A percentile compares a stretch with the other conserved stretches of the same genome.
These are phyloP conservation scores for Meteorus colon DNA, from an alignment of 2,888 invertebrate genomes.

Conservation along the genomic window DNA sequence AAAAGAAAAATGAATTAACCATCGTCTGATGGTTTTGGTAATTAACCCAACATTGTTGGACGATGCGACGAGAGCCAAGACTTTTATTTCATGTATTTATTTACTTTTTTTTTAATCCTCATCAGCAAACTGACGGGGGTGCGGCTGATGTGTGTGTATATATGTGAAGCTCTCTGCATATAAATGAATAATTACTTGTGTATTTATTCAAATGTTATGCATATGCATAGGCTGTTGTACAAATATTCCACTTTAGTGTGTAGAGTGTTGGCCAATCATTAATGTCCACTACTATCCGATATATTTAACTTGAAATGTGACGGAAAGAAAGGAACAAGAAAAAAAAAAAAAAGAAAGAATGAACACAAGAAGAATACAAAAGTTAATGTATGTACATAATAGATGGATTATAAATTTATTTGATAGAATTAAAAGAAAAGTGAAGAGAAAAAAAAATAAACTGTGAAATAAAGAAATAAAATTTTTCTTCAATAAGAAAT, in stretches of 20 bases:
- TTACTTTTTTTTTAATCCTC: background rate
- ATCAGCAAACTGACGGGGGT: background rate
- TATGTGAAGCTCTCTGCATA: constrained; percentile 50
- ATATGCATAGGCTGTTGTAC: constrained; percentile 52
- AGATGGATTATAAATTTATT: too few relatives aligned
- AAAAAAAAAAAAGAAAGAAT: background rate
- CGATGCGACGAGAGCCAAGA: background rate
- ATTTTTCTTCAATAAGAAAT: too few relatives aligned
- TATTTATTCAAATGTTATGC: constrained; percentile 54
- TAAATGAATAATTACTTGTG: constrained; percentile 54
- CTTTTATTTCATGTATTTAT: background rate
- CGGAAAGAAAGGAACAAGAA: background rate
- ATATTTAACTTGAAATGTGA: background rate
- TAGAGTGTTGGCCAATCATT: constrained; percentile 18
- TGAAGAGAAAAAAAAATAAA: too few relatives aligned
- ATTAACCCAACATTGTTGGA: constrained; percentile 10
- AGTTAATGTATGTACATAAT: background rate
- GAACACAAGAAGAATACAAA: background rate
- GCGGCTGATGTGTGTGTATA: background rate
- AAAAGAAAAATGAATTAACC: constrained; percentile 4
- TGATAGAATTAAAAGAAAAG: too few relatives aligned
- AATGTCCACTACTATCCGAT: constrained; percentile 18
- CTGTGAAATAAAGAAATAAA: too few relatives aligned
- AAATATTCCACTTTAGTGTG: constrained; percentile 44
- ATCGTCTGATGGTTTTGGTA: constrained; percentile 15